These are phyloP conservation scores for Eptesicus fuscus DNA, from an alignment of 2,113 vertebrate species.

Conservation along the genomic window DNA sequence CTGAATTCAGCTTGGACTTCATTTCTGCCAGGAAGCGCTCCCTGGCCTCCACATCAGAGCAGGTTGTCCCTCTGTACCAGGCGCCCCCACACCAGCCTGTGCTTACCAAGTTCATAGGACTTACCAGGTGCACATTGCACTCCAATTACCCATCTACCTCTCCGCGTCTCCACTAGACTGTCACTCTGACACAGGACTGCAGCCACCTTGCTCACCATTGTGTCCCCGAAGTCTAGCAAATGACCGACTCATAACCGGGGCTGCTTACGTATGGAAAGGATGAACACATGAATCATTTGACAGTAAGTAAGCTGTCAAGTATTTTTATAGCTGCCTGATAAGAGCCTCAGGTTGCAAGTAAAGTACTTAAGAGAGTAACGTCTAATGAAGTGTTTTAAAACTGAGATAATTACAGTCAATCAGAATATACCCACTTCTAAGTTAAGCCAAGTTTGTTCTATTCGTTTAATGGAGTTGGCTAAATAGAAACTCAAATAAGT, in stretches of 20 bases:
- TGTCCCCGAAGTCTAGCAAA: neutral
- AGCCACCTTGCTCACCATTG: neutral
- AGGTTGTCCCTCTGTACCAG: neutral
- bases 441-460: slow-evolving; percentile 58
- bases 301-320: slow-evolving; percentile 50
- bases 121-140: fast-evolving
- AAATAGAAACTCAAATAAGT: slow-evolving; percentile 63
- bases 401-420: slow-evolving; percentile 62
- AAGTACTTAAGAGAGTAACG: slow-evolving; percentile 49
- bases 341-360: slow-evolving; percentile 39
- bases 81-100: neutral
- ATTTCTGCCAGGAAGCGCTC: neutral
- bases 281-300: slow-evolving; percentile 38
- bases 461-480: slow-evolving; percentile 62
- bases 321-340: slow-evolving; percentile 41
- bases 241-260: neutral
- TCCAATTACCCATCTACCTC: fast-evolving
- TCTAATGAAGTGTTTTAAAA: slow-evolving; percentile 61
- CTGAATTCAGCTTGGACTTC: neutral
- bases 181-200: neutral
- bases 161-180: neutral
- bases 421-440: slow-evolving; percentile 62
- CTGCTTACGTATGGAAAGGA: slow-evolving; percentile 35
- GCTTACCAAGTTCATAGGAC: neutral
- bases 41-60: neutral